phyloP scores from a whole-genome alignment of 2,888 invertebrate species.

The Trilocha varians region DNA sequence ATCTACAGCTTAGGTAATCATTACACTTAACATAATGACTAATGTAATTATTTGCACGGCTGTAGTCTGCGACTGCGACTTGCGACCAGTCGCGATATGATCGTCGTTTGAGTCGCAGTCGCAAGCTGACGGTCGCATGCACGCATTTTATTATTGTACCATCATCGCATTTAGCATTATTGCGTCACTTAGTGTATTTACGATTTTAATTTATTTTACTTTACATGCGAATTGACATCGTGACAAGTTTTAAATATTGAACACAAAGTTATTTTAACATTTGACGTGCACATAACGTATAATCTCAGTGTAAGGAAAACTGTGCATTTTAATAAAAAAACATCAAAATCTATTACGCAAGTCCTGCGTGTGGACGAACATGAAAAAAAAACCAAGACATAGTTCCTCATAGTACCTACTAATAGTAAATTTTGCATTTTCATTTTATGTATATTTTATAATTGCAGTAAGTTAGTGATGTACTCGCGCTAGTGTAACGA shows the following conservation, averaged over 20 bases:
- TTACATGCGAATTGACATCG: conserved; percentile 21
- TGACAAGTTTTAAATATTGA: conserved; percentile 1
- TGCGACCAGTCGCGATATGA: conserved; percentile 10
- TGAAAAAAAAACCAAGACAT: conserved; percentile 61
- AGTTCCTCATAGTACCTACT: conserved; percentile 74
- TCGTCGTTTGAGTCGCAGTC: conserved; percentile 12
- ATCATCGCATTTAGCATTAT: conserved; percentile 29
- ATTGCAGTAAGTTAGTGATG: conserved; percentile 63
- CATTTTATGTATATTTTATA: conserved; percentile 59
- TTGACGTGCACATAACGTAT: conserved; percentile 31
- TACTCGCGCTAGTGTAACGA: conserved; percentile 40
- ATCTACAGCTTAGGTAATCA: conserved; percentile 26
- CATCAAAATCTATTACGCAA: conserved; percentile 54
- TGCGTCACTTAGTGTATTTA: conserved; percentile 31
- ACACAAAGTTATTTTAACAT: conserved; percentile 9
- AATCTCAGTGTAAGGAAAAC: conserved; percentile 56
- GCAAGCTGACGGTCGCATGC: conserved; percentile 17
- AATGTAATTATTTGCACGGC: conserved; percentile 28
- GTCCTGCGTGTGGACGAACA: conserved; percentile 39
- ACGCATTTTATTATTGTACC: conserved; percentile 23
- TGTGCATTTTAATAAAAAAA: conserved; percentile 66
- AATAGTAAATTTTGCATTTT: conserved; percentile 70
- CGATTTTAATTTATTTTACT: conserved; percentile 31
- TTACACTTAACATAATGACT: conserved; percentile 27
- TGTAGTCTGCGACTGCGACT: conserved; percentile 24